Conservation (phyloP, 2,888 invertebrate species). For the Pimpla rufipes region DNA sequence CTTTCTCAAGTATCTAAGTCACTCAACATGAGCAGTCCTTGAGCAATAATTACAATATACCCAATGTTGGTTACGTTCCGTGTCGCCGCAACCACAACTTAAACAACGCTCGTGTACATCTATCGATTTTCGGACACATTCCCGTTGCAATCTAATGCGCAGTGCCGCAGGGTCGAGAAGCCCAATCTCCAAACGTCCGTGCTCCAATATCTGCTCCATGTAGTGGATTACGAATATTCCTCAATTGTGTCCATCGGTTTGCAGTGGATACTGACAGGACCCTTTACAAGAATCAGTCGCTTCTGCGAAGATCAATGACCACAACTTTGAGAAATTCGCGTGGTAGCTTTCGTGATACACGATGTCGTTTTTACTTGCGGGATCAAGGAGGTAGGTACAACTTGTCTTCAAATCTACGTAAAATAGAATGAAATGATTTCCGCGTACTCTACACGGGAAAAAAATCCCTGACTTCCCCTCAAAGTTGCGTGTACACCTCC, state of each 20-base stretch:
- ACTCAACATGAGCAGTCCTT: not conserved
- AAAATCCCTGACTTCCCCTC: too few species aligned
- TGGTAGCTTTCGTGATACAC: not conserved
- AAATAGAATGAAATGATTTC: constrained; percentile 1
- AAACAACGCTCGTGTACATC: constrained; percentile 12
- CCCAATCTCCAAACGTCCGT: not conserved
- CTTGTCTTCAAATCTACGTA: constrained; percentile 10
- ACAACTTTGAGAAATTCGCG: not conserved
- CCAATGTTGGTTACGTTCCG: not conserved
- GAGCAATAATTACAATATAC: not conserved
- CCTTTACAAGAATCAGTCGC: not conserved
- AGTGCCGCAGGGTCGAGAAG: not conserved
- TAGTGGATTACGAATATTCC: constrained; percentile 30
- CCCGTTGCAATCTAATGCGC: not conserved
- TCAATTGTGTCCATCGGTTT: constrained; percentile 36
- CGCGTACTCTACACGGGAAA: too few species aligned
- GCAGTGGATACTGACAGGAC: not conserved
- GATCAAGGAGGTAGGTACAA: constrained; percentile 9
- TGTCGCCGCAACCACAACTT: constrained; percentile 1
- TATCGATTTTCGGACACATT: not conserved
- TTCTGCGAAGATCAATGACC: not conserved
- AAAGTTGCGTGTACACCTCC: not conserved
- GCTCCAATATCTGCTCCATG: constrained; percentile 9
- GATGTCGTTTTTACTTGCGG: not conserved
- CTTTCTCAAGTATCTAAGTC: not conserved